Evolutionary conservation across 2,113 vertebrate species (phyloP), one percentile per base, ranked within the genome.

Genomic region (Asarcornis scutulata): DNA sequence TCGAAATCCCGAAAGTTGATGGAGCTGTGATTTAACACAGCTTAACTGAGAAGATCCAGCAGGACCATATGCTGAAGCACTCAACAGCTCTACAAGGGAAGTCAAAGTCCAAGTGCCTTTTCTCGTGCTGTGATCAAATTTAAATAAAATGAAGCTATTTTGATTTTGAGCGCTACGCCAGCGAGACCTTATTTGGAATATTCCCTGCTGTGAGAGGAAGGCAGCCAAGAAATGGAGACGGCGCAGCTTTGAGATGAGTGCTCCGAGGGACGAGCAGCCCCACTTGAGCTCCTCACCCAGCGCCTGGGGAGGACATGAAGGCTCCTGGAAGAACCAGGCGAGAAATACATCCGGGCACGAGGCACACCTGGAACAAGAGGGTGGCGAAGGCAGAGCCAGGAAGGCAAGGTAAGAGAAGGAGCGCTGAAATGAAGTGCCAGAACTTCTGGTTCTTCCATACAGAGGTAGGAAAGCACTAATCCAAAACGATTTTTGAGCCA

Each of bases 61-160:
- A 72, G 66, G 90, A 89, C 77, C 92, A 48, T 67, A 64, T 20
- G 76, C 68, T 0, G 0, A 78, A 71, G 83, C 90, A 42, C 17
- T 46, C 79, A 71, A 29, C 87, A 76, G 86, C 83, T 66, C 66
- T 16, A 29, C 75, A 27, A 75, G 53, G 62, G 74, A 94, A 94
- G 89, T 82, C 86, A 73, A 73, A 73, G 88, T 84, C 88, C 91
- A 76, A 92, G 73, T 44, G 69, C 68, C 62, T 94, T 92, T 90
- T 95, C 93, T 82, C 77, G 14, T 62, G 62, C 34, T 86, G 48
- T 92, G 86, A 86, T 91, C 74, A 89, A 75, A 76, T 64, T 88
- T 74, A 67, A 95, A 52, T 52, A 78, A 86, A 63, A 86, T 18
- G 71, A 59, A 95, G 76, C 66, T 95, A 53, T 96, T 95, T 85